Evolutionary conservation across 2,797 vertebrate species (phyloP).

Genomic region (Danio kyathit): DNA sequence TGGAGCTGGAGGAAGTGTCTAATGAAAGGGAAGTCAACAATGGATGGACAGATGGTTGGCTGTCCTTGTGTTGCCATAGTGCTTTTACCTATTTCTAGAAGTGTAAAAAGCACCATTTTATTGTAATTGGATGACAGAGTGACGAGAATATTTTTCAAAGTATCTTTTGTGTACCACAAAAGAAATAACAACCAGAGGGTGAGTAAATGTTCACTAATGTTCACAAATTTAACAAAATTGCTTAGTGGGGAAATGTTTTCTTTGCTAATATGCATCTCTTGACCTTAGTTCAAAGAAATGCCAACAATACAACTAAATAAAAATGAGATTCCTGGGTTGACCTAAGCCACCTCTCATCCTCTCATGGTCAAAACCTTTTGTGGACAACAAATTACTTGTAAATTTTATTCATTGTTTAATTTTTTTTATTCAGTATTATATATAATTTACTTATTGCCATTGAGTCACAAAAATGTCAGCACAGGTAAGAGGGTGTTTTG

Average conservation of each 20-base stretch:
- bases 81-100: background rate
- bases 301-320: background rate
- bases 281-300: background rate
- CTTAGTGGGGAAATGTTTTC: background rate
- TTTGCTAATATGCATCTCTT: background rate
- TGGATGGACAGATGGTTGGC: too few relatives aligned
- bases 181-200: background rate
- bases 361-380: background rate
- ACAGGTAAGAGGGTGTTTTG: background rate
- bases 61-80: too few relatives aligned
- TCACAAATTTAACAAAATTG: background rate
- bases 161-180: background rate
- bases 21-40: too few relatives aligned
- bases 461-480: background rate
- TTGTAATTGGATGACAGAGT: background rate
- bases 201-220: background rate
- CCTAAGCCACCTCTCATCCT: background rate
- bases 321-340: background rate
- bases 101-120: background rate
- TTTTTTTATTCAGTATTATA: background rate
- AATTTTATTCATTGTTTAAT: background rate
- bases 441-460: background rate
- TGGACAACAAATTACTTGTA: background rate
- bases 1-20: too few relatives aligned
- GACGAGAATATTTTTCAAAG: background rate